Evolutionary conservation across 2,113 vertebrate species (phyloP), one percentile per base, ranked within the genome.

Genomic region (Condylura cristata): DNA sequence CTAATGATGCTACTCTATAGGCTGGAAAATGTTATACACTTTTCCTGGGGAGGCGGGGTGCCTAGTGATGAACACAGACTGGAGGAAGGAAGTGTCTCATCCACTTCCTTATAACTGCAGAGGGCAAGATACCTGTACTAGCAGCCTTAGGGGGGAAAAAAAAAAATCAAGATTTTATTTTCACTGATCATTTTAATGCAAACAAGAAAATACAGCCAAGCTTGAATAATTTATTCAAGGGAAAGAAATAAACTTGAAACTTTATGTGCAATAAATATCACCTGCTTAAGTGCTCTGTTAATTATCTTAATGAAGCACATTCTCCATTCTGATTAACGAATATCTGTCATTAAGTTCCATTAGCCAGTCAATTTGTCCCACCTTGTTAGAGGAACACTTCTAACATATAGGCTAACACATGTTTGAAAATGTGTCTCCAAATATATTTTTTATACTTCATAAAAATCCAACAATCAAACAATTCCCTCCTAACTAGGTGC

Each of bases 251-350:
- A 93, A 96, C 96, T 94, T 86, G 95, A 92, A 98, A 96, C 97
- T 98, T 93, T 61, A 66, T 85, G 76, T 95, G 95, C 91, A 92
- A 46, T 65, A 89, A 89, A 86, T 96, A 97, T 96, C 96, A 97
- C 93, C 90, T 96, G 92, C 91, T 95, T 92, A 96, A 98, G 71
- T 94, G 91, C 89, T 95, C 91, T 91, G 96, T 95, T 98, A 98
- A 98, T 98, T 98, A 97, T 61, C 98, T 96, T 98, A 98, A 98
- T 97, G 97, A 98, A 98, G 94, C 94, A 95, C 97, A 95, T 97
- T 98, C 95, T 96, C 95, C 71, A 82, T 95, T 95, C 94, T 98
- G 97, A 98, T 98, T 97, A 98, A 97, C 89, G 90, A 96, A 97
- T 97, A 97, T 97, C 90, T 97, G 89, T 95, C 98, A 97, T 97